These are phyloP conservation scores for Cactoblastis cactorum DNA, from an alignment of 2,888 invertebrate genomes.

Conservation along the genomic window DNA sequence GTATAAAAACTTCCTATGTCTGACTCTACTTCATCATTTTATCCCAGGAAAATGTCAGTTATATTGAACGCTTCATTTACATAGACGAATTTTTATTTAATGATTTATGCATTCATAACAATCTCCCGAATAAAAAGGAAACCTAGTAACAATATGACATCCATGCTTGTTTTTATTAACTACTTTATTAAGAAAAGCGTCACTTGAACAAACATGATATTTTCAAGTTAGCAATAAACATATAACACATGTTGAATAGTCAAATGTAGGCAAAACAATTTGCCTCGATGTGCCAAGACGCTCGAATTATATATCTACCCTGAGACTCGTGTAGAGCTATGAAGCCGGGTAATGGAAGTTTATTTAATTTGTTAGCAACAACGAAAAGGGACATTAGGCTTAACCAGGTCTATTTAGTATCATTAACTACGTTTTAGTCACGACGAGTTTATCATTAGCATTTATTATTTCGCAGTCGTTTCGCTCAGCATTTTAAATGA, in stretches of 20 bases:
- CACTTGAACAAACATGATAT: no score
- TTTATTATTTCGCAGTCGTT: slow-evolving; percentile 48
- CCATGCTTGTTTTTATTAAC: no score
- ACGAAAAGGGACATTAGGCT: slow-evolving; percentile 48
- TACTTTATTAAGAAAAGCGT: no score
- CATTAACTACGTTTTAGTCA: slow-evolving; percentile 54
- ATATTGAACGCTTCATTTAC: not conserved
- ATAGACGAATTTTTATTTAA: not conserved
- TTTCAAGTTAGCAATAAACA: not conserved
- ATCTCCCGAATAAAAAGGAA: no score
- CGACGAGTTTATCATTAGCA: slow-evolving; percentile 45
- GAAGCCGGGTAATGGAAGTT: slow-evolving; percentile 33
- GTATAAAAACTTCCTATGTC: slow-evolving; percentile 44
- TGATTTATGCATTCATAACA: not conserved
- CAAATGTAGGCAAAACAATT: not conserved
- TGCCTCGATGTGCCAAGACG: not conserved
- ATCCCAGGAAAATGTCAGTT: no score
- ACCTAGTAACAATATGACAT: no score
- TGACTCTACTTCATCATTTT: not conserved
- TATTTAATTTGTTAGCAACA: slow-evolving; percentile 46
- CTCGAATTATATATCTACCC: slow-evolving; percentile 4
- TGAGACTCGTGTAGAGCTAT: slow-evolving; percentile 12
- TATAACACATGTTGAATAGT: no score
- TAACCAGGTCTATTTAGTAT: slow-evolving; percentile 55
- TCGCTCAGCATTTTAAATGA: slow-evolving; percentile 43